Percentiles rank a stretch among this genome's conserved stretches.
Evolutionary conservation across 2,888 invertebrate species (phyloP).

Genomic region (Thera obeliscata): DNA sequence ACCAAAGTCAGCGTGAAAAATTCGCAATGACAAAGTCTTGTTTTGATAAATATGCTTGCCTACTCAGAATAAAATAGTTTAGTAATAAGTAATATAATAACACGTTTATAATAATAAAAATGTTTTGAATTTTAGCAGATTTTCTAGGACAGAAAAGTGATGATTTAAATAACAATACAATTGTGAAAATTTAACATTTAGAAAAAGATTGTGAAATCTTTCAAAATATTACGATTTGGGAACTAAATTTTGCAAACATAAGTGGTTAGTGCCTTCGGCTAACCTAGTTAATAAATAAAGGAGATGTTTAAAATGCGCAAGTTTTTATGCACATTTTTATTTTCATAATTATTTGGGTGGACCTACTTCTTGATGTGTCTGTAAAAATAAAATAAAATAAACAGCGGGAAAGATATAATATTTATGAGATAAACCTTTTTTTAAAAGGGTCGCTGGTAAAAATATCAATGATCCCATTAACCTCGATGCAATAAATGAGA

Average conservation of each 20-base stretch:
- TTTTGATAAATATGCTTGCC: neutral
- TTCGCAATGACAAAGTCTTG: slow-evolving; percentile 12
- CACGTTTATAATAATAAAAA: neutral
- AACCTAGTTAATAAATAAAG: too few relatives aligned
- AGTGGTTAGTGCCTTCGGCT: too few relatives aligned
- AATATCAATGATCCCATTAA: slow-evolving; percentile 53
- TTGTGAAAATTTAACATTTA: slow-evolving; percentile 11
- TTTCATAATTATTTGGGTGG: too few relatives aligned
- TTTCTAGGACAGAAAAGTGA: slow-evolving; percentile 17
- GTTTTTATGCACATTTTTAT: too few relatives aligned
- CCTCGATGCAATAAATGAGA: slow-evolving; percentile 49
- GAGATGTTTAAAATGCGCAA: too few relatives aligned
- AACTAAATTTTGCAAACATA: too few relatives aligned
- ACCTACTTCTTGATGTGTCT: too few relatives aligned
- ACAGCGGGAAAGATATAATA: too few relatives aligned
- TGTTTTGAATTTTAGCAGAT: slow-evolving; percentile 24
- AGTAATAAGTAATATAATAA: too few relatives aligned
- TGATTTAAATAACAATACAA: slow-evolving; percentile 8
- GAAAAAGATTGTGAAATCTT: neutral
- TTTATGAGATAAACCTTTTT: neutral
- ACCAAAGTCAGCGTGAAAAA: slow-evolving; percentile 17
- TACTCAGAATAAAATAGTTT: too few relatives aligned
- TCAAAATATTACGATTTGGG: neutral
- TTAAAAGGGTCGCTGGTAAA: slow-evolving; percentile 29
- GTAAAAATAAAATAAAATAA: neutral